Percentiles rank a stretch among this genome's conserved stretches.
phyloP scores from a whole-genome alignment of 2,797 vertebrate species.

The Diplodus sargus region DNA sequence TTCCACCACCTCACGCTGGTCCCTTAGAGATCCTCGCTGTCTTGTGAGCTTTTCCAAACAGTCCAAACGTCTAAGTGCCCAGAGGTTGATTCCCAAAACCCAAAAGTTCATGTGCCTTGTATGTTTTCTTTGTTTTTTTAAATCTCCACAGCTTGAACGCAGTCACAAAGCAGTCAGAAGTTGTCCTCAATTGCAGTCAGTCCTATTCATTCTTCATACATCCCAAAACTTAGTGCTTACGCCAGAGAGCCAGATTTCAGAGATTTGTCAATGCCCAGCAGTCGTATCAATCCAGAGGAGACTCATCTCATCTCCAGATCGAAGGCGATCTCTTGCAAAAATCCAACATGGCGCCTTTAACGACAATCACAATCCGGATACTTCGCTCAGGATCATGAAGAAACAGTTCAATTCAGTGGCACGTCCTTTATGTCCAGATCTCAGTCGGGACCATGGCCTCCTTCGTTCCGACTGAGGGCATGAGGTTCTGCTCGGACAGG shows the following conservation, averaged over 20 bases:
- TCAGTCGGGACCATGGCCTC: slow-evolving; percentile 97
- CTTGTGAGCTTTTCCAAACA: slow-evolving; percentile 3
- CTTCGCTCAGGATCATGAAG: neutral
- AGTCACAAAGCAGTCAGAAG: neutral
- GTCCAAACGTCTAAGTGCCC: slow-evolving; percentile 22
- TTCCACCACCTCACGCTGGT: slow-evolving; percentile 18
- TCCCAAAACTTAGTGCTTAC: slow-evolving; percentile 9
- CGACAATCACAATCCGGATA: slow-evolving; percentile 18
- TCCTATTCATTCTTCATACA: slow-evolving; percentile 40
- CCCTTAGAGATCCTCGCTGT: slow-evolving; percentile 23
- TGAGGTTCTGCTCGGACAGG: slow-evolving; percentile 92
- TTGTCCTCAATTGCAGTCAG: neutral
- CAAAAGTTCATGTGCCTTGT: slow-evolving; percentile 15
- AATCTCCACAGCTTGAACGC: slow-evolving; percentile 13
- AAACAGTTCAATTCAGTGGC: neutral
- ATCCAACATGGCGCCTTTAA: slow-evolving; percentile 21
- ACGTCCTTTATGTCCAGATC: slow-evolving; percentile 91
- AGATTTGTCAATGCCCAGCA: slow-evolving; percentile 47
- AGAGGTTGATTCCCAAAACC: slow-evolving; percentile 56
- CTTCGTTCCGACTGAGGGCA: slow-evolving; percentile 95
- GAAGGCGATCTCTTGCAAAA: slow-evolving; percentile 19
- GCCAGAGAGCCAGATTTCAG: neutral
- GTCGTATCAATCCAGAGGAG: slow-evolving; percentile 4
- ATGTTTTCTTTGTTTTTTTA: neutral
- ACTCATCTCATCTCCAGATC: slow-evolving; percentile 13